Conservation (phyloP, 2,888 invertebrate genomes). For the Luffia ferchaultella region DNA sequence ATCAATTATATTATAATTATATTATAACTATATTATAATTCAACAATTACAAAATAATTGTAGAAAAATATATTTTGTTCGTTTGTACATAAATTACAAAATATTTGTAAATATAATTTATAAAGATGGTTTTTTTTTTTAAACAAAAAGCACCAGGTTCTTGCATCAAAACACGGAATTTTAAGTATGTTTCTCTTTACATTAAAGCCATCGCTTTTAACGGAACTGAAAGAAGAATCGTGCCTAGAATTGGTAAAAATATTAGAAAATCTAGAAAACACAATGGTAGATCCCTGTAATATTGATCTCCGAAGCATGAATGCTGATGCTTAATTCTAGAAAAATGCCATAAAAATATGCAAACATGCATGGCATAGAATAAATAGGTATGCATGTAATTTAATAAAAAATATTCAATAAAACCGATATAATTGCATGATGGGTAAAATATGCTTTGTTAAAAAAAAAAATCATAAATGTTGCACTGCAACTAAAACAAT, state of each 20-base stretch:
- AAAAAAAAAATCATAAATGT: neutral
- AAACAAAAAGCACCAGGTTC: no score
- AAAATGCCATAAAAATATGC: neutral
- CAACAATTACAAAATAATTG: no score
- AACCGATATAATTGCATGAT: neutral
- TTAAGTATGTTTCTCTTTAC: conserved; percentile 25
- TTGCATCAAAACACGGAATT: no score
- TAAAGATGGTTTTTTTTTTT: no score
- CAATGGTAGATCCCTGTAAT: conserved; percentile 16
- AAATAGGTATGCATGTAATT: neutral
- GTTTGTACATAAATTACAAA: no score
- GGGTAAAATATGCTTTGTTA: no score
- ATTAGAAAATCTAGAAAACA: conserved; percentile 14
- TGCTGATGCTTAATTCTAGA: neutral
- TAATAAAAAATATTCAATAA: neutral
- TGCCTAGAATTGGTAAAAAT: conserved; percentile 21
- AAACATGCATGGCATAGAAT: neutral
- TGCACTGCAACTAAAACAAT: conserved; percentile 3
- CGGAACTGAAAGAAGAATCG: conserved; percentile 25
- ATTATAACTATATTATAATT: no score
- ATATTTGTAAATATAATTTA: no score
- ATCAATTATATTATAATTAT: no score
- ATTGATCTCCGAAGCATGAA: conserved; percentile 1
- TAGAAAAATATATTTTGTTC: no score
- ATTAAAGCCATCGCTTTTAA: conserved; percentile 52